Conservation (phyloP, 2,888 invertebrate genomes). For the Falcaria lacertinaria region DNA sequence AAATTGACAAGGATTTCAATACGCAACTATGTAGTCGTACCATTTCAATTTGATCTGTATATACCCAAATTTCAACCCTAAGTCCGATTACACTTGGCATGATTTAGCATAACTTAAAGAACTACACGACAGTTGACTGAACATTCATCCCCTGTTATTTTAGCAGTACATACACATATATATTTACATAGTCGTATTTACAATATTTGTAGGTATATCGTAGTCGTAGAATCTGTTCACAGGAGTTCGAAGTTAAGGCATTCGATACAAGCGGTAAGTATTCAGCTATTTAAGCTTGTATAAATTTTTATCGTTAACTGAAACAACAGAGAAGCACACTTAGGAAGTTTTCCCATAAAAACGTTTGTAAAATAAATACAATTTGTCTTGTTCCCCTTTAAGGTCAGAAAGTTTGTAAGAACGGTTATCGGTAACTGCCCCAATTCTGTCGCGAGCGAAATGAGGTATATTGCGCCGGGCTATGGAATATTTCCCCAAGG, state of each 20-base stretch:
- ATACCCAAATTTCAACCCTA: background rate
- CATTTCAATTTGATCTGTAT: background rate
- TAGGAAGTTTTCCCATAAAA: constrained; percentile 9
- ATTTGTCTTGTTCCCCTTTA: constrained; percentile 6
- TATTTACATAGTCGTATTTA: background rate
- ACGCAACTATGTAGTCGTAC: too few species aligned
- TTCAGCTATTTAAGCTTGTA: background rate
- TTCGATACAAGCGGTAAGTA: constrained; percentile 6
- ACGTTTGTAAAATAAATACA: background rate
- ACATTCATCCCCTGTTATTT: constrained; percentile 3
- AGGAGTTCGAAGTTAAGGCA: constrained; percentile 10
- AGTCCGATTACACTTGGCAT: too few species aligned
- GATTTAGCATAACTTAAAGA: too few species aligned
- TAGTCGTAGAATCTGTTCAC: constrained; percentile 17
- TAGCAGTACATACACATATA: background rate
- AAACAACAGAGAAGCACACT: constrained; percentile 1
- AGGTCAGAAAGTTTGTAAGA: constrained; percentile 15
- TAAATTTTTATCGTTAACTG: background rate
- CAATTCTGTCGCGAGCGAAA: constrained; percentile 23
- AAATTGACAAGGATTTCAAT: too few species aligned
- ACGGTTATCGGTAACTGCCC: constrained; percentile 17
- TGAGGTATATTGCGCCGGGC: constrained; percentile 41
- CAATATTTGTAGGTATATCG: background rate
- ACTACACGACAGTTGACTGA: constrained; percentile 7
- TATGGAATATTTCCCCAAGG: constrained; percentile 25